These are phyloP conservation scores for Tenthredo amoena DNA, from an alignment of 2,888 invertebrate genomes.

Conservation along the genomic window DNA sequence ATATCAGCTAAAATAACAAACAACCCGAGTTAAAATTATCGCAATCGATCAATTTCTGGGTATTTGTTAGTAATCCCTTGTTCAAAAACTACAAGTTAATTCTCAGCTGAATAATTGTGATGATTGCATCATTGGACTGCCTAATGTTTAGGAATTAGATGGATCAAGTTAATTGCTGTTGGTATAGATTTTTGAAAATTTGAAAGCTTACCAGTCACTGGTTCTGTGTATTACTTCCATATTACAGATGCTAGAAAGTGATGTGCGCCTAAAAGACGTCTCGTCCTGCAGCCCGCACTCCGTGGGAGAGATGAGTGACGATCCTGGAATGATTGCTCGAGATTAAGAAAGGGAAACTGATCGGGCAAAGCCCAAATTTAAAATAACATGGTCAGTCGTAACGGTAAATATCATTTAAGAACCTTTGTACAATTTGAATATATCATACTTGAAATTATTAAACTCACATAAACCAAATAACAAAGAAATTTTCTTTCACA, in stretches of 20 bases:
- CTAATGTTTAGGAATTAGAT: background rate
- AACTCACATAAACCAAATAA: background rate
- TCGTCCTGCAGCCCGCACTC: constrained; percentile 5
- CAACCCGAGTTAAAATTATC: background rate
- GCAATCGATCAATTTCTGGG: background rate
- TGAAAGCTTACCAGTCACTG: background rate
- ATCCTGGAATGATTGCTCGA: background rate
- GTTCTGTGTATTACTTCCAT: background rate
- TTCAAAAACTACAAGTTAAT: background rate
- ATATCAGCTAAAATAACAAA: background rate
- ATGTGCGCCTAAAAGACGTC: constrained; percentile 3
- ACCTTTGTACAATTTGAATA: background rate
- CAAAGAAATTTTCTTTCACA: background rate
- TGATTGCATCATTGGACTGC: background rate
- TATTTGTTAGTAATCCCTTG: too few relatives aligned
- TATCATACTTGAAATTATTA: background rate
- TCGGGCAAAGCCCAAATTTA: background rate
- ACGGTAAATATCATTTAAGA: background rate
- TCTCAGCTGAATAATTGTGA: background rate
- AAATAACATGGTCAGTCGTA: background rate
- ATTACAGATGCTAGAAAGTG: background rate
- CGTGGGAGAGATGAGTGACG: constrained; percentile 2
- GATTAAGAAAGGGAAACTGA: background rate
- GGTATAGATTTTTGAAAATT: background rate
- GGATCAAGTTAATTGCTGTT: background rate